phyloP scores from a whole-genome alignment of 2,797 vertebrate genomes.

The Microcaecilia unicolor region DNA sequence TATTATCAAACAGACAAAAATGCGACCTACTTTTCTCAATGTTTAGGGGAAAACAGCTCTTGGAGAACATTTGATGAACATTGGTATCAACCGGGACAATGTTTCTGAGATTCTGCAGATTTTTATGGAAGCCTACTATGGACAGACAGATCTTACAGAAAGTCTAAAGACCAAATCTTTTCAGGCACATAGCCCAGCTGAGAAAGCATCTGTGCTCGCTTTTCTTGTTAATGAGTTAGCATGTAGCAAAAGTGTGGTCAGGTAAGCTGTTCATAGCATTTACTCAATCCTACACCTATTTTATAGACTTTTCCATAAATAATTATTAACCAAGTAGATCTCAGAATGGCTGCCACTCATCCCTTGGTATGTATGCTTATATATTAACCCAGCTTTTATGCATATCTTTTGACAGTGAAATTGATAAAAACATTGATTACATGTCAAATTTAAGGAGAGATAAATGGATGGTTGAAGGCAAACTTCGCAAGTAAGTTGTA shows the following conservation, averaged over 20 bases:
- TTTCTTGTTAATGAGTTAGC: constrained; percentile 90
- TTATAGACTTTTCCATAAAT: no score
- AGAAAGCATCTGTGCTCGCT: constrained; percentile 79
- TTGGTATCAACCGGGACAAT: constrained; percentile 82
- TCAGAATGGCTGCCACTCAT: no score
- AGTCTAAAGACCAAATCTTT: constrained; percentile 90
- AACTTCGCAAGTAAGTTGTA: constrained; percentile 86
- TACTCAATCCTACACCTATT: not conserved
- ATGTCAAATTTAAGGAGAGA: constrained; percentile 93
- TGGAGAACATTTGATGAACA: constrained; percentile 78
- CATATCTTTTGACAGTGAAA: constrained; percentile 75
- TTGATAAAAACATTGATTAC: constrained; percentile 91
- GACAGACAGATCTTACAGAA: constrained; percentile 69
- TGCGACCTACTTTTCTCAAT: constrained; percentile 5
- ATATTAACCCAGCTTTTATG: not conserved
- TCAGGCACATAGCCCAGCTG: constrained; percentile 79
- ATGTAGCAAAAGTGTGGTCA: constrained; percentile 86
- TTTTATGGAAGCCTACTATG: constrained; percentile 82
- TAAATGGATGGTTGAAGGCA: constrained; percentile 88
- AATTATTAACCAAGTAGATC: no score
- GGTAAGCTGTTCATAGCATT: constrained; percentile 54
- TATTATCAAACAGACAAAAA: not conserved
- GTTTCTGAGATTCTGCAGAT: constrained; percentile 91
- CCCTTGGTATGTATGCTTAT: not conserved
- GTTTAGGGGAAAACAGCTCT: constrained; percentile 80